Evolutionary conservation across 2,113 vertebrate species (phyloP), one percentile per base, ranked within the genome.

Genomic region (Elachura formosa): DNA sequence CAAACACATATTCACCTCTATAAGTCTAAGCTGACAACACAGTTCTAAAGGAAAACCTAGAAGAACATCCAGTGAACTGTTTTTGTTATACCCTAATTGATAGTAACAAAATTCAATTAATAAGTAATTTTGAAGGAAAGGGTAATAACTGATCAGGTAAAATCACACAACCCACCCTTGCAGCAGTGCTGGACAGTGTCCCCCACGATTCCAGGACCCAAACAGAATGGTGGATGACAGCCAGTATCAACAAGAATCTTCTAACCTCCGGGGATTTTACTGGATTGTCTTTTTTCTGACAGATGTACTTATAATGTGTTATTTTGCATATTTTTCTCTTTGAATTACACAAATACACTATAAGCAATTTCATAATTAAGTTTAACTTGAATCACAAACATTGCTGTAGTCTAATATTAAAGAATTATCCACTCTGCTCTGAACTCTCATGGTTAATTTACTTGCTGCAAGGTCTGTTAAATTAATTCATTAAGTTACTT

Each of bases 401-500:
- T 88, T 83, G 67, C 71, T 5, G 2, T 34, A 69, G 92, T 83
- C 67, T 69, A 86, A 88, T 86, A 93, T 74, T 86, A 86, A 93
- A 79, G 55, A 94, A 92, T 76, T 81, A 91, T 66, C 90, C 79
- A 69, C 38, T 83, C 69, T 58, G 73, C 58, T 89, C 55, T 90
- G 79, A 95, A 88, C 90, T 94, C 55, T 77, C 49, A 91, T 46
- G 31, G 75, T 66, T 93, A 80, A 92, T 94, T 93, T 87, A 90
- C 59, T 95, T 84, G 93, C 66, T 79, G 62, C 63, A 88, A 94
- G 75, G 75, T 83, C 85, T 93, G 58, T 75, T 71, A 93, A 79
- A 95, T 88, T 85, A 96, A 94, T 96, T 93, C 34, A 92, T 93
- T 93, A 95, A 74, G 51, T 46, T 77, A 54, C 63, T 88, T 86